Evolutionary conservation across 2,888 invertebrate species (phyloP).

Genomic region (Clanis bilineata): DNA sequence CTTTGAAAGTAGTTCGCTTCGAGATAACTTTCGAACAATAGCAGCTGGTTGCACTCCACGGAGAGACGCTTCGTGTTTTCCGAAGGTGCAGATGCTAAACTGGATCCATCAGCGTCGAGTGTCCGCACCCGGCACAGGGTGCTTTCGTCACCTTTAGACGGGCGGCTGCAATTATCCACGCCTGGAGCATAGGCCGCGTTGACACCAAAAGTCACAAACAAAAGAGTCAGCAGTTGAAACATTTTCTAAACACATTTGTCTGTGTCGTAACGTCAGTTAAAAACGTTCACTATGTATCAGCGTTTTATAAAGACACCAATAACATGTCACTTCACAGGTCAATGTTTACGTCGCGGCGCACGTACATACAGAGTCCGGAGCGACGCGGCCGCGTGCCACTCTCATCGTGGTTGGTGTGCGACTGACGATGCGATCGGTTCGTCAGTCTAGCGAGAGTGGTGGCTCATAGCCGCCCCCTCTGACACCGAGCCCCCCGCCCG

Average conservation of each 20-base stretch:
- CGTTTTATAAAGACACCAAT: conserved; percentile 47
- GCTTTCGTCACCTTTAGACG: conserved; percentile 73
- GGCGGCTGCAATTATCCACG: conserved; percentile 66
- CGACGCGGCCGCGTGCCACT: conserved; percentile 64
- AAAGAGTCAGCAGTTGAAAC: conserved; percentile 77
- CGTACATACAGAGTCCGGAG: conserved; percentile 56
- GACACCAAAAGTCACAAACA: conserved; percentile 78
- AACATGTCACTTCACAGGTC: conserved; percentile 61
- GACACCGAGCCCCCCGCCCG: conserved; percentile 53
- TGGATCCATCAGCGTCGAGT: conserved; percentile 86
- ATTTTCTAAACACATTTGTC: conserved; percentile 78
- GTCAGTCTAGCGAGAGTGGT: conserved; percentile 65
- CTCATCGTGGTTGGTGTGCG: conserved; percentile 71
- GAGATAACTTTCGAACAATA: conserved; percentile 90
- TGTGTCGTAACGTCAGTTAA: conserved; percentile 43
- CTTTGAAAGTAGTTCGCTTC: conserved; percentile 88
- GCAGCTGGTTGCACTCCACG: conserved; percentile 89
- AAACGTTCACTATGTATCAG: conserved; percentile 52
- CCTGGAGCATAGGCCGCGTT: conserved; percentile 72
- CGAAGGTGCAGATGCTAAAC: conserved; percentile 81
- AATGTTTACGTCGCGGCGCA: conserved; percentile 74
- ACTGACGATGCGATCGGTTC: conserved; percentile 61
- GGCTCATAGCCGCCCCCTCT: conserved; percentile 63
- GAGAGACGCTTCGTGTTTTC: conserved; percentile 89
- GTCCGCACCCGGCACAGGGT: conserved; percentile 87